Evolutionary conservation across 1,140 invertebrate species (phyloP), one percentile per base, ranked within the genome.

Genomic region (Nomia melanderi): DNA sequence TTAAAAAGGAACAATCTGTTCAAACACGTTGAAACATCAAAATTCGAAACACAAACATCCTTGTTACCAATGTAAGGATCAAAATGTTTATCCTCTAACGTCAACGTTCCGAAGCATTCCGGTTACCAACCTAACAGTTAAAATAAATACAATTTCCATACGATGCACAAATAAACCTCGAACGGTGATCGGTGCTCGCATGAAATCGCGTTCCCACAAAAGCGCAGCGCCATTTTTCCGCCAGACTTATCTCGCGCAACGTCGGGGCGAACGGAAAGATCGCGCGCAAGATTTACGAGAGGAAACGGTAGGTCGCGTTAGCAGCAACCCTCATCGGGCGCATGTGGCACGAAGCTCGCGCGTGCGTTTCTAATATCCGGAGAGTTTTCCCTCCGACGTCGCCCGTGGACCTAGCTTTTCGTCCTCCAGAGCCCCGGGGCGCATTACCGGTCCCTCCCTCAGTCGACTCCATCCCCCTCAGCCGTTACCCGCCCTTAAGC

Each of bases 351-450:
- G 14, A 25, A 62, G 54, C 69, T 60, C 50, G 65, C 75, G 77
- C 78, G 63, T 63, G 77, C 75, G 78, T 79, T 84, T 77, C 77
- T 87, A 85, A 87, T 83, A 84, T 82, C 80, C 82, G 75, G 81
- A 66, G 44, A 66, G 44, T 74, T 77, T 79, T 71, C 65, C 71
- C 69, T 57, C 47, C 7, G 41, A 29, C n/a, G n/a, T n/a, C 62
- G 63, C 50, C 60, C 44, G 64, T 82, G 70, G 57, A 72, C 29
- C 63, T 77, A 57, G 79, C 76, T 85, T 80, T 78, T 78, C 83
- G 76, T 86, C 70, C 75, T 84, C 78, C 79, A 62, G 77, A 75
- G 62, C 66, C 12, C 14, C 60, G 74, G 82, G 75, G 11, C n/a
- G 25, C 86, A 81, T 86, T 78, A 71, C 63, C 64, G 47, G 62